These are phyloP conservation scores for Falcunculus frontatus DNA, from an alignment of 2,113 vertebrate genomes.

Conservation along the genomic window DNA sequence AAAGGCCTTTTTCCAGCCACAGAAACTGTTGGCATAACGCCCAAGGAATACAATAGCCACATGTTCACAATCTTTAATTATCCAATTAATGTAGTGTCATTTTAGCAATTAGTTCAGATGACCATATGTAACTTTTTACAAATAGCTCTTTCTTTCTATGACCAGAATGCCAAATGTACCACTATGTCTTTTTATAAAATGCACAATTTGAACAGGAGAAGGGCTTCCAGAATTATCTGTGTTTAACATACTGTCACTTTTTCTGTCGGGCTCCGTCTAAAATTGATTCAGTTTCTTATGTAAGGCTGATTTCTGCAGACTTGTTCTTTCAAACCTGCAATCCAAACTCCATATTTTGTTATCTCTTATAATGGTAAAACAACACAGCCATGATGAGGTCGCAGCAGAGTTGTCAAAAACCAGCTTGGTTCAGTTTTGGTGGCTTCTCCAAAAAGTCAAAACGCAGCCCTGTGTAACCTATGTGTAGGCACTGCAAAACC, in stretches of 20 bases:
- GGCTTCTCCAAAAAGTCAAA: background rate
- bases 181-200: background rate
- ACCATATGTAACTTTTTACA: conserved; percentile 69
- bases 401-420: background rate
- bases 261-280: background rate
- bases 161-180: conserved; percentile 57
- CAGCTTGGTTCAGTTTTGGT: background rate
- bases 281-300: background rate
- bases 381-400: rapidly evolving
- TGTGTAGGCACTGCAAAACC: rapidly evolving
- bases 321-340: background rate
- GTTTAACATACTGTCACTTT: background rate
- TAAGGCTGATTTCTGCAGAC: background rate
- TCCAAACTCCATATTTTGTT: background rate
- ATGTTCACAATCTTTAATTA: conserved; percentile 76
- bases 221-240: background rate
- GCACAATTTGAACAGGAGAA: background rate
- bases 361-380: background rate
- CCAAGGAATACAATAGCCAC: conserved; percentile 75
- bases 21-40: conserved; percentile 69
- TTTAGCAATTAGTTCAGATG: conserved; percentile 79
- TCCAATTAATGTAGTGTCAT: conserved; percentile 77
- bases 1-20: conserved; percentile 55
- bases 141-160: conserved; percentile 51
- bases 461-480: rapidly evolving